Percentiles rank a stretch among this genome's conserved stretches.
phyloP scores from a whole-genome alignment of 37 sponge, comb jelly and placozoan genomes.

The Eunapius fragilis region DNA sequence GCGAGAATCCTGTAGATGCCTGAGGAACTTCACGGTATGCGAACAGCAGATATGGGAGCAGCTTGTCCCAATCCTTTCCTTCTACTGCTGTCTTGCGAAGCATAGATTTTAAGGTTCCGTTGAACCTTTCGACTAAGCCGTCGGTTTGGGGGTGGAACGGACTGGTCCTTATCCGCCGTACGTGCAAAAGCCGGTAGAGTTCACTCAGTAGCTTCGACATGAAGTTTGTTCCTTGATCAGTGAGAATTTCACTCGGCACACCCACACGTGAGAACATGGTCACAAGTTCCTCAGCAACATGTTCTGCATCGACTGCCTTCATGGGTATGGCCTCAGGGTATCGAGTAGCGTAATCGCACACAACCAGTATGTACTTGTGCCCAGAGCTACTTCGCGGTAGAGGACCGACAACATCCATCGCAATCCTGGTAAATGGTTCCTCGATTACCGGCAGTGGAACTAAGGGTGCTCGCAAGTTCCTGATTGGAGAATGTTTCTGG shows the following conservation, averaged over 20 bases:
- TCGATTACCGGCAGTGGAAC: constrained; percentile 23
- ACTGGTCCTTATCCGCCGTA: no score
- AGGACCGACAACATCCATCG: constrained; percentile 42
- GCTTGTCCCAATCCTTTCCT: no score
- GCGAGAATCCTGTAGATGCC: no score
- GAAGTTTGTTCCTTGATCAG: constrained; percentile 41
- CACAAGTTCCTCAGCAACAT: constrained; percentile 31
- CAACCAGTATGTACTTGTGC: constrained; percentile 18
- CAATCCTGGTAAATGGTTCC: constrained; percentile 31
- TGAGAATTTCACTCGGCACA: constrained; percentile 11
- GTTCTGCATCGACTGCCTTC: constrained; percentile 25
- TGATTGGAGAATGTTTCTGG: no score
- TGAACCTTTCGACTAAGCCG: no score
- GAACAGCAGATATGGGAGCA: no score
- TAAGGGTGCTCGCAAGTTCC: constrained; percentile 7
- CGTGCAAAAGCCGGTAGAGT: constrained; percentile 4
- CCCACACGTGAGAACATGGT: constrained; percentile 29
- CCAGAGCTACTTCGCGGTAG: constrained; percentile 7
- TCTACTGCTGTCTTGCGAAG: no score
- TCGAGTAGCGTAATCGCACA: constrained; percentile 36
- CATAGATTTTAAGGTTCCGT: no score
- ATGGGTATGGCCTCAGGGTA: constrained; percentile 33
- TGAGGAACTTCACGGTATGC: no score
- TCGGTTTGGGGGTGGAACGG: no score
- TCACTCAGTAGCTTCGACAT: constrained; percentile 9